A percentile compares a stretch with the other conserved stretches of the same genome.
Evolutionary conservation across 1,140 invertebrate genomes (phyloP).

Genomic region (Sipha flava): DNA sequence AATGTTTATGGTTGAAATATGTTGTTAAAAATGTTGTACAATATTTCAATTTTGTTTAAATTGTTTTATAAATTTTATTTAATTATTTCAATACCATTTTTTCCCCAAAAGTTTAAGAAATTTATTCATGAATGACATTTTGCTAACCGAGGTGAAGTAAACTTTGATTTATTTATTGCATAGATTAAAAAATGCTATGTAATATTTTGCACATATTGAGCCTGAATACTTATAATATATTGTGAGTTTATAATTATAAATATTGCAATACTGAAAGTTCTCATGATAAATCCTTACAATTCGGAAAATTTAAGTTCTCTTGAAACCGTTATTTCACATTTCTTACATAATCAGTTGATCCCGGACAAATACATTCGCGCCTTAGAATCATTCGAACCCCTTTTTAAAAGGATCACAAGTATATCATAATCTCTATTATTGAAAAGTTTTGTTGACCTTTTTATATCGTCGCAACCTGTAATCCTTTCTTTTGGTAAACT

Average conservation of each 20-base stretch:
- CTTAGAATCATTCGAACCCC: background rate
- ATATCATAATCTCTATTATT: conserved; percentile 26
- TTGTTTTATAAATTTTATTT: too few relatives aligned
- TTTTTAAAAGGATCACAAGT: conserved; percentile 25
- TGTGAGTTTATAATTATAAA: background rate
- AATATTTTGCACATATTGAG: background rate
- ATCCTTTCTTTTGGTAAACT: conserved; percentile 30
- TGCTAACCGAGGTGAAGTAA: background rate
- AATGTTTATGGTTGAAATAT: too few relatives aligned
- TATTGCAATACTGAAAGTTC: background rate
- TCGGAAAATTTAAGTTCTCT: background rate
- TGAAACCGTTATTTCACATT: background rate
- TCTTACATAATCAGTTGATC: conserved; percentile 19
- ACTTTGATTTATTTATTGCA: background rate
- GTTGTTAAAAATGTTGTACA: too few relatives aligned
- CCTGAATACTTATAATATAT: background rate
- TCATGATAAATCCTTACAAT: conserved; percentile 2
- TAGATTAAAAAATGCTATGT: background rate
- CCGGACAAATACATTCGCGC: background rate
- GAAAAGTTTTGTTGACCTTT: conserved; percentile 33
- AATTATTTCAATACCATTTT: too few relatives aligned
- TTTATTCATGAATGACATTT: too few relatives aligned
- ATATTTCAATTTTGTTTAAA: too few relatives aligned
- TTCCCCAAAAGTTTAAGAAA: too few relatives aligned
- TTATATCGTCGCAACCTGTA: conserved; percentile 11